Evolutionary conservation across 2,113 vertebrate species (phyloP).

Genomic region (Todiramphus saurophagus): DNA sequence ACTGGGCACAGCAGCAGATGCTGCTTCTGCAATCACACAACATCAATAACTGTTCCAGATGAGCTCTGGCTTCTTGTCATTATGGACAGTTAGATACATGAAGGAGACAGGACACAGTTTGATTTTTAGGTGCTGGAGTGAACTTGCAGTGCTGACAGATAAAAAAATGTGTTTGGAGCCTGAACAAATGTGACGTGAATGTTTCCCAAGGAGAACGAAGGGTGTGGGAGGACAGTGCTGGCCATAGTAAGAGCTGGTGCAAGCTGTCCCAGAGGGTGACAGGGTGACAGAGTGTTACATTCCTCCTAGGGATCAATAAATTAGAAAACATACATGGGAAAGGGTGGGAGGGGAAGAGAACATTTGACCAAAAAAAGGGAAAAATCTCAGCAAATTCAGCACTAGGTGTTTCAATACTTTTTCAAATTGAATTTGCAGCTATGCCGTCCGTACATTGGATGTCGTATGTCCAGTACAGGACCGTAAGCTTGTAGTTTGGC

Average conservation of each 20-base stretch:
- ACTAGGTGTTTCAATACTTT: not conserved
- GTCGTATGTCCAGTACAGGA: not conserved
- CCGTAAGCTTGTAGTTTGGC: not conserved
- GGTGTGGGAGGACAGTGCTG: conserved; percentile 44
- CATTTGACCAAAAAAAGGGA: not conserved
- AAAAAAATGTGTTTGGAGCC: not conserved
- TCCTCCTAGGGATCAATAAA: not conserved
- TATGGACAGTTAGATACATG: not conserved
- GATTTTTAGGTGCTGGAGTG: not conserved
- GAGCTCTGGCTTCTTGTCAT: conserved; percentile 2
- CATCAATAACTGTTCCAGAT: conserved; percentile 35
- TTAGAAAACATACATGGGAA: not conserved
- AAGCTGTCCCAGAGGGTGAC: not conserved
- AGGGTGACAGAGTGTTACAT: not conserved
- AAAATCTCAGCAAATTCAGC: not conserved
- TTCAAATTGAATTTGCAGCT: not conserved
- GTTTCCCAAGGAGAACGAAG: conserved; percentile 32
- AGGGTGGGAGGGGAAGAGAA: not conserved
- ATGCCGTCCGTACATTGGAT: not conserved
- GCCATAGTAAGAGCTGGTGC: not conserved
- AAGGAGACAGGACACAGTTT: conserved; percentile 18
- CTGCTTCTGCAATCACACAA: conserved; percentile 4
- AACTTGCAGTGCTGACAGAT: not conserved
- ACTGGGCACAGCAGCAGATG: not conserved
- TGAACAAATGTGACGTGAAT: conserved; percentile 15